These are phyloP conservation scores for Tapirus indicus DNA, from an alignment of 2,797 vertebrate genomes.

Conservation along the genomic window DNA sequence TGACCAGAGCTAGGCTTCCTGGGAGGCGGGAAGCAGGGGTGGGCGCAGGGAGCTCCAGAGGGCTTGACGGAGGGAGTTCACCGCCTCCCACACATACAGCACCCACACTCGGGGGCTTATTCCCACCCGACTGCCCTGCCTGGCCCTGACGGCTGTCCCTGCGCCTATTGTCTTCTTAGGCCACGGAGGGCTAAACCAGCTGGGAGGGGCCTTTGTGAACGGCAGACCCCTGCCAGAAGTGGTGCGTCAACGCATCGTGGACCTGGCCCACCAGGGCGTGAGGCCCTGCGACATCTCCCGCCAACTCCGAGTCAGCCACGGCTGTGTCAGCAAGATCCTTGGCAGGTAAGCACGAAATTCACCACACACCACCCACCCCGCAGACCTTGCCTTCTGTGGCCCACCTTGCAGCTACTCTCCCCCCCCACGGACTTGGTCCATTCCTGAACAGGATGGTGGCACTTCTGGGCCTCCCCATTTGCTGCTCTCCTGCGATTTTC, in stretches of 20 bases:
- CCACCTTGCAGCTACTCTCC: not conserved
- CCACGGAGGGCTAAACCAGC: slow-evolving; percentile 96
- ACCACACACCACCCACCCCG: not conserved
- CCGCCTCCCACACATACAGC: rapidly evolving
- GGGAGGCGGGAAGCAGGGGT: not conserved
- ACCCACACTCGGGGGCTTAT: not conserved
- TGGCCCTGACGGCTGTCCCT: not conserved
- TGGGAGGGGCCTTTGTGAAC: slow-evolving; percentile 97
- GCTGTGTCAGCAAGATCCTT: slow-evolving; percentile 97
- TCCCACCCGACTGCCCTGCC: not conserved
- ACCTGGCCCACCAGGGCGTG: slow-evolving; percentile 96
- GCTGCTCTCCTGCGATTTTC: not conserved
- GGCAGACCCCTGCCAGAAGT: slow-evolving; percentile 95
- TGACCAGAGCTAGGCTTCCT: not conserved
- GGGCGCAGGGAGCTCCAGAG: not conserved
- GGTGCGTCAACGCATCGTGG: slow-evolving; percentile 96
- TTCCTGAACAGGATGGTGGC: not conserved
- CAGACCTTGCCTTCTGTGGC: not conserved
- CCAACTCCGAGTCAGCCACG: slow-evolving; percentile 95
- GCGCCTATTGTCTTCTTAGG: slow-evolving; percentile 90
- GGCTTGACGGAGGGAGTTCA: too few species aligned
- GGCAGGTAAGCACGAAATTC: slow-evolving; percentile 92
- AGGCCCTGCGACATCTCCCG: slow-evolving; percentile 96
- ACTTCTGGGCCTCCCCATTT: not conserved
- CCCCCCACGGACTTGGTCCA: not conserved